Evolutionary conservation across 2,113 vertebrate species (phyloP).

Genomic region (Indicator maculatus): DNA sequence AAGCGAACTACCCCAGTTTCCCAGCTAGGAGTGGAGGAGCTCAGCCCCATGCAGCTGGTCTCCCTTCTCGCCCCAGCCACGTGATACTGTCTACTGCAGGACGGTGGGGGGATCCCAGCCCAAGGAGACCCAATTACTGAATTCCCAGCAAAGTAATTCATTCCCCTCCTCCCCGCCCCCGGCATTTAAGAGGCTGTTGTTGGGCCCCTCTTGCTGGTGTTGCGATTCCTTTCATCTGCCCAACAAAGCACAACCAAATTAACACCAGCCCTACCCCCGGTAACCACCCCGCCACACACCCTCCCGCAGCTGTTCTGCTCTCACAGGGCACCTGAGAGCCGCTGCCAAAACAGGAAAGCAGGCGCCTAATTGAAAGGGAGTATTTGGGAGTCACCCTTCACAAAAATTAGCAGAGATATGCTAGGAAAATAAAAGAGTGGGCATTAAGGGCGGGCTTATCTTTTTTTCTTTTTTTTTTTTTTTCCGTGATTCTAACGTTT

Average conservation of each 20-base stretch:
- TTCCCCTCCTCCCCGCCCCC: no score
- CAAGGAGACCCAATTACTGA: background rate
- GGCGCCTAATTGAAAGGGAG: slow-evolving; percentile 67
- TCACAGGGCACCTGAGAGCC: slow-evolving; percentile 64
- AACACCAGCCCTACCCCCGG: background rate
- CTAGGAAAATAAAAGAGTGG: slow-evolving; percentile 64
- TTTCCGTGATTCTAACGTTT: slow-evolving; percentile 43
- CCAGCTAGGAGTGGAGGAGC: background rate
- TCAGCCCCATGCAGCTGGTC: background rate
- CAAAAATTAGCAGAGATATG: slow-evolving; percentile 67
- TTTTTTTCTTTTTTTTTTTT: background rate
- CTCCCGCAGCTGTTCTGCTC: background rate
- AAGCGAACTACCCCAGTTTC: background rate
- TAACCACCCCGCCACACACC: background rate
- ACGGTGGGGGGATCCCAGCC: background rate
- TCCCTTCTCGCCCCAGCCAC: accelerated
- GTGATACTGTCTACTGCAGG: background rate
- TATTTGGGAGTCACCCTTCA: slow-evolving; percentile 62
- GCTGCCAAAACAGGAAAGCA: slow-evolving; percentile 74
- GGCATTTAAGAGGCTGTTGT: background rate
- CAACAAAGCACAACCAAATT: slow-evolving; percentile 3
- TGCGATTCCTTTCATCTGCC: background rate
- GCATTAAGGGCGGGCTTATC: slow-evolving; percentile 4
- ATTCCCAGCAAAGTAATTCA: background rate
- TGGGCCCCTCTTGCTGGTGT: background rate